phyloP scores from a whole-genome alignment of 2,113 vertebrate species.

The Anthoscopus minutus region DNA sequence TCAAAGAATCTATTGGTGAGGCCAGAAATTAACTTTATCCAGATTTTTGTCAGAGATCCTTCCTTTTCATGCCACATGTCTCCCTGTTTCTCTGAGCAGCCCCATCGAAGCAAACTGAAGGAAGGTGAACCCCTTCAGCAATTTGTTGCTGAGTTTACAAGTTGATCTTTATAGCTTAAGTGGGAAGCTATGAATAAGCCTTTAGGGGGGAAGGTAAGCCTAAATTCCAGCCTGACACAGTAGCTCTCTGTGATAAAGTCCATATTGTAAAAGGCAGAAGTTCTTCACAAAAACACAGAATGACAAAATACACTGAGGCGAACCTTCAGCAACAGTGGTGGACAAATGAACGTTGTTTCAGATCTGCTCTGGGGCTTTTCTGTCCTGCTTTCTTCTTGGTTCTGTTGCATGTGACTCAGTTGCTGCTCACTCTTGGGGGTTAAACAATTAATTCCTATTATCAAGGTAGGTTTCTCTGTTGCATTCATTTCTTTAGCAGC shows the following conservation, averaged over 20 bases:
- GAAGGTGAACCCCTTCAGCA: neutral
- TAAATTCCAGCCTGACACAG: neutral
- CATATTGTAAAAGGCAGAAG: neutral
- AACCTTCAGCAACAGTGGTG: neutral
- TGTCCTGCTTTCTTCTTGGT: neutral
- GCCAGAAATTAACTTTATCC: neutral
- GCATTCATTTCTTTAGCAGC: neutral
- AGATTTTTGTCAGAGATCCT: neutral
- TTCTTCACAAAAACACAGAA: neutral
- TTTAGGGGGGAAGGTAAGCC: neutral
- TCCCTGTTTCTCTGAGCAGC: neutral
- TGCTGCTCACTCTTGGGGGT: neutral
- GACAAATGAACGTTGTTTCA: neutral
- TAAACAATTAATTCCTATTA: neutral
- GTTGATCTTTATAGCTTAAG: neutral
- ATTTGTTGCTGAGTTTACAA: neutral
- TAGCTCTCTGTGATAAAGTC: neutral
- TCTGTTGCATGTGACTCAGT: neutral
- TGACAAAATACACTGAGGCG: neutral
- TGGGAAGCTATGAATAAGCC: neutral
- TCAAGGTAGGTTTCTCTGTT: neutral
- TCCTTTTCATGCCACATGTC: neutral
- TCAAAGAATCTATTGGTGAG: neutral
- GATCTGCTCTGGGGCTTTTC: neutral
- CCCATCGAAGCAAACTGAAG: neutral